Evolutionary conservation across 2,113 vertebrate species (phyloP).

Genomic region (Caranx ignobilis): DNA sequence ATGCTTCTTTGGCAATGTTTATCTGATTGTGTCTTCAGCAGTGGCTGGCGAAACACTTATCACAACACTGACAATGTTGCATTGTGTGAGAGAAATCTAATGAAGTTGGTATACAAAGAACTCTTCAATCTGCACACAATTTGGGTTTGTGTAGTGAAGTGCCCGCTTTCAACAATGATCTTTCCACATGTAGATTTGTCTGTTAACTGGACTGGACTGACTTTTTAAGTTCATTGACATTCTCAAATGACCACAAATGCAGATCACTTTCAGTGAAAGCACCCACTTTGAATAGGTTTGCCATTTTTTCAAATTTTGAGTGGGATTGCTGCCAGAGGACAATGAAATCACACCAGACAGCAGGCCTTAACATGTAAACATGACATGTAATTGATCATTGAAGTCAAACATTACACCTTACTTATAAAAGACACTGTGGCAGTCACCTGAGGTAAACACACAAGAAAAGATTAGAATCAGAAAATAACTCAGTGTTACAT

Average conservation of each 20-base stretch:
- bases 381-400: background rate
- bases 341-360: background rate
- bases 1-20: constrained; percentile 46
- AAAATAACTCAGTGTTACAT: constrained; percentile 7
- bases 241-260: constrained; percentile 23
- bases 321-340: background rate
- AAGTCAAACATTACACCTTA: background rate
- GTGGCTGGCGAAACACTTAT: constrained; percentile 25
- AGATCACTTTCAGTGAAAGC: background rate
- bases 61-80: constrained; percentile 54
- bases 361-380: background rate
- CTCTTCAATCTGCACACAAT: constrained; percentile 35
- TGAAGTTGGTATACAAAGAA: constrained; percentile 36
- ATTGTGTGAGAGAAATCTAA: constrained; percentile 56
- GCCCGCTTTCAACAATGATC: constrained; percentile 8
- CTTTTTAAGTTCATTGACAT: constrained; percentile 16
- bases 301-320: constrained; percentile 19
- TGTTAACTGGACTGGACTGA: background rate
- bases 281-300: background rate
- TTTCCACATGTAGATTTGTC: constrained; percentile 5
- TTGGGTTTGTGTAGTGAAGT: constrained; percentile 27
- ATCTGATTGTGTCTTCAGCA: constrained; percentile 23
- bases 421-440: background rate
- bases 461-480: background rate
- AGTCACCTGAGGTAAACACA: background rate